A percentile compares a stretch with the other conserved stretches of the same genome.
phyloP scores from a whole-genome alignment of 2,888 invertebrate genomes.

The Mantis religiosa region DNA sequence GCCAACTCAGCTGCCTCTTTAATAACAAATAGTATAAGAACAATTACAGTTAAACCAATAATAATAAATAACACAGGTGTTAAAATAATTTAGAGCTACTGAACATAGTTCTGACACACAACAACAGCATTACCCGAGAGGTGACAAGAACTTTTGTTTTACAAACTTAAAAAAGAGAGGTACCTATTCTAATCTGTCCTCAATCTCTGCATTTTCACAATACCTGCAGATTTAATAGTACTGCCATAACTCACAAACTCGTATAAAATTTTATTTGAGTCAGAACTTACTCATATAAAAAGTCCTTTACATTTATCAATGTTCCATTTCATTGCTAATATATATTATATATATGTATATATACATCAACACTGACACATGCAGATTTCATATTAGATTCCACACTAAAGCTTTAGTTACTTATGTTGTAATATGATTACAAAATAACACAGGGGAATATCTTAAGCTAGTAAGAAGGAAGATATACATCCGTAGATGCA shows the following conservation, averaged over 20 bases:
- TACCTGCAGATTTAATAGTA: neutral
- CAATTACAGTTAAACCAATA: no score
- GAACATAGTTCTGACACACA: no score
- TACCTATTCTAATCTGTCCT: no score
- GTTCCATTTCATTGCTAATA: neutral
- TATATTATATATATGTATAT: neutral
- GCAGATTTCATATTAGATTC: conserved; percentile 1
- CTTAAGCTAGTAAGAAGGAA: neutral
- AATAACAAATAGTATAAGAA: no score
- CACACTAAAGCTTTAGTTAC: neutral
- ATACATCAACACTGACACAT: conserved; percentile 5
- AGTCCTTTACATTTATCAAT: conserved; percentile 2
- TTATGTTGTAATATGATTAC: neutral
- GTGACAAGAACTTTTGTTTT: no score
- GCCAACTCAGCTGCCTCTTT: no score
- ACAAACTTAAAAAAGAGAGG: no score
- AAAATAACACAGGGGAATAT: neutral
- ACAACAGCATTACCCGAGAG: no score
- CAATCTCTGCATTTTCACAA: neutral
- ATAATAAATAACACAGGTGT: no score
- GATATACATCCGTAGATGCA: neutral
- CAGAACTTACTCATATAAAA: neutral
- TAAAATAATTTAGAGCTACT: no score
- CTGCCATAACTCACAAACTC: conserved; percentile 1
- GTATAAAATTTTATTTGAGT: neutral